A percentile compares a stretch with the other conserved stretches of the same genome.
These are phyloP conservation scores for Dromas ardeola DNA, from an alignment of 2,113 vertebrate species.

Conservation along the genomic window DNA sequence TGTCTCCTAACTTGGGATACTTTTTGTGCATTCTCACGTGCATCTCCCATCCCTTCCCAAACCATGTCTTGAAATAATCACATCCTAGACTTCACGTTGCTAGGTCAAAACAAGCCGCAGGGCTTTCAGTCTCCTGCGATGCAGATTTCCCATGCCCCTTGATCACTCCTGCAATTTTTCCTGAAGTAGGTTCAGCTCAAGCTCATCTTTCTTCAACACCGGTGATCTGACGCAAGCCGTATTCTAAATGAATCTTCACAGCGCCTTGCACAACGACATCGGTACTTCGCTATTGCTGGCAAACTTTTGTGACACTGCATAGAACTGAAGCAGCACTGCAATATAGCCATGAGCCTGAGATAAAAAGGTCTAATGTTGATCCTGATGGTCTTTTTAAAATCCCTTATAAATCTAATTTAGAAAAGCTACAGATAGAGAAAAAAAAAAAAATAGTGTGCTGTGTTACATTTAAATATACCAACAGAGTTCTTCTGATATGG, in stretches of 20 bases:
- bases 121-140: not conserved
- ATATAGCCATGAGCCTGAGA: not conserved
- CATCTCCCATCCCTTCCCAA: not conserved
- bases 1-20: not conserved
- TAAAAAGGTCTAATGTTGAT: not conserved
- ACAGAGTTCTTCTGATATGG: not conserved
- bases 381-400: not conserved
- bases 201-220: not conserved
- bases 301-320: not conserved
- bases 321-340: not conserved
- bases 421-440: not conserved
- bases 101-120: not conserved
- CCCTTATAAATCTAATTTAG: not conserved
- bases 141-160: not conserved
- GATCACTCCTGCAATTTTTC: not conserved
- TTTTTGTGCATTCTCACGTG: not conserved
- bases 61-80: fast-evolving
- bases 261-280: not conserved
- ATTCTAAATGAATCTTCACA: not conserved
- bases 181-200: not conserved
- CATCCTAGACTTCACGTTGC: not conserved
- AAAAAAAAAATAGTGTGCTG: not conserved
- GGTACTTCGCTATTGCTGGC: not conserved
- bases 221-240: not conserved
- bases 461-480: not conserved